phyloP scores from a whole-genome alignment of 2,113 vertebrate genomes.

The Poeciliopsis retropinna region DNA sequence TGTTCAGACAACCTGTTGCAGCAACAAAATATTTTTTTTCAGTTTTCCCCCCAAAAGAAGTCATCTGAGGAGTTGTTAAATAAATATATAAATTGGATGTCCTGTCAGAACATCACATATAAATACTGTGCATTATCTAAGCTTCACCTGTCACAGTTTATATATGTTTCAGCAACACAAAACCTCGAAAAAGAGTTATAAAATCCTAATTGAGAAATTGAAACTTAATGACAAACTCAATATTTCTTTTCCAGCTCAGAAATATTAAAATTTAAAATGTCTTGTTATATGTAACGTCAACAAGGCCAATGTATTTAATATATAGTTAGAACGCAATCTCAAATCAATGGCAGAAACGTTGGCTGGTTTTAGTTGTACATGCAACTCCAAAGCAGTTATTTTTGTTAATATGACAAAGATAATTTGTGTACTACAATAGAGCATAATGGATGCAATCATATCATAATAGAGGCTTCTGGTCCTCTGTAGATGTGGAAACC shows the following conservation, averaged over 20 bases:
- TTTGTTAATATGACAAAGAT: neutral
- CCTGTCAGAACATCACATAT: no score
- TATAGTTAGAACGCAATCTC: no score
- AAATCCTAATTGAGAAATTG: neutral
- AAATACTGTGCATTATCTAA: neutral
- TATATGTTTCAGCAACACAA: neutral
- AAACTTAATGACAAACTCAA: neutral
- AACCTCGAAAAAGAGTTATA: neutral
- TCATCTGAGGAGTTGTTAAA: no score
- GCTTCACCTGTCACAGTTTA: neutral
- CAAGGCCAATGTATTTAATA: no score
- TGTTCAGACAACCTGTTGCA: no score
- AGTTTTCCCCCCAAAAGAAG: no score
- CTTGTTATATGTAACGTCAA: neutral
- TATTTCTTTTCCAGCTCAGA: neutral
- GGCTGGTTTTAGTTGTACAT: neutral
- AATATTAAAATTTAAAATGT: neutral
- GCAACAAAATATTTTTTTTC: no score
- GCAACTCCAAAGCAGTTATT: neutral
- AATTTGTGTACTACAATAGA: neutral
- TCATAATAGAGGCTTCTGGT: neutral
- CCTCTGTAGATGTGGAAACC: slow-evolving; percentile 6
- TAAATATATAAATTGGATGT: no score
- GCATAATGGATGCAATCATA: neutral
- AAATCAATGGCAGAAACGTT: neutral